A percentile compares a stretch with the other conserved stretches of the same genome.
These are phyloP conservation scores for Bettongia penicillata DNA, from an alignment of 2,113 vertebrate genomes.

Conservation along the genomic window DNA sequence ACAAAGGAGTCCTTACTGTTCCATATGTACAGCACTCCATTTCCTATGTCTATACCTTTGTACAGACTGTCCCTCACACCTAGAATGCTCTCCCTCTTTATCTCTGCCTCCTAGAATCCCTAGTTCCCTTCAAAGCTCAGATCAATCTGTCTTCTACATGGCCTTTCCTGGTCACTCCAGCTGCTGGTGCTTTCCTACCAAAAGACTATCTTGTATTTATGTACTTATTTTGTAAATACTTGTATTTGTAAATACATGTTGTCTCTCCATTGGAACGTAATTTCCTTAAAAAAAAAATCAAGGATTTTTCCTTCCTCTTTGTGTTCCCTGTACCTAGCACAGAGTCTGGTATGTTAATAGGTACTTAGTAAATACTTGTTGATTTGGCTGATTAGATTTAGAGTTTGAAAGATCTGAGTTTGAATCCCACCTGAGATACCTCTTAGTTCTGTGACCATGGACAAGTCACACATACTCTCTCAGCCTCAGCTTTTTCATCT, in stretches of 20 bases:
- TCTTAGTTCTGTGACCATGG: not conserved
- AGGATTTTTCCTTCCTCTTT: not conserved
- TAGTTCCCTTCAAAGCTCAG: not conserved
- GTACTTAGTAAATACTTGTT: not conserved
- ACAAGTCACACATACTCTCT: not conserved
- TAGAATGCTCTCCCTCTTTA: not conserved
- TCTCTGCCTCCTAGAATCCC: not conserved
- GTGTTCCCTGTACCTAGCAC: not conserved
- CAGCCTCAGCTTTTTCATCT: not conserved
- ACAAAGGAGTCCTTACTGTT: not conserved
- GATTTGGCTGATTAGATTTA: not conserved
- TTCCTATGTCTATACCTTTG: not conserved
- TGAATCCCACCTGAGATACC: not conserved
- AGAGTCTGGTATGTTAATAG: not conserved
- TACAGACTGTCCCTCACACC: not conserved
- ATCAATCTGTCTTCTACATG: not conserved
- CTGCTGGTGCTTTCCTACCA: not conserved
- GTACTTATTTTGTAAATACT: not conserved
- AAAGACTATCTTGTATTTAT: not conserved
- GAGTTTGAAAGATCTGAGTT: not conserved
- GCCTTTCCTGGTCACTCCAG: not conserved
- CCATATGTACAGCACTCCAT: not conserved
- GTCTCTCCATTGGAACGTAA: not conserved
- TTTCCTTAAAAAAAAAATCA: not conserved
- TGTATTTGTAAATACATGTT: not conserved